Base-by-base conservation (phyloP, 2,888 invertebrate genomes). In the Drosophila borealis region DNA sequence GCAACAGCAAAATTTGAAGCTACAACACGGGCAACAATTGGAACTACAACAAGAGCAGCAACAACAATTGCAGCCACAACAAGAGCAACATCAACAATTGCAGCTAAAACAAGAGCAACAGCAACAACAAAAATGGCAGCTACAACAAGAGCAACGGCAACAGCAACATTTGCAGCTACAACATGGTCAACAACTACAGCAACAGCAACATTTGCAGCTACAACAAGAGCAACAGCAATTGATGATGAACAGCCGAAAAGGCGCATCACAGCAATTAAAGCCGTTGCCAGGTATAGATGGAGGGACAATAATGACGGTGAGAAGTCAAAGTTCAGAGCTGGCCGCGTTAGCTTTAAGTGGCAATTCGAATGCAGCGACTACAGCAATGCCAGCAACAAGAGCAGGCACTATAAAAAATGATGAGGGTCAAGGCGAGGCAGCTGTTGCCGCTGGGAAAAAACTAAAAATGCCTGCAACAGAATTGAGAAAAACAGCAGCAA, bases 251-350 rank as follows among this genome's bases (percentile, higher is more conserved):
- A 44, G 33, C 45, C 19, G 19, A 9, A 46, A 49, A 14, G 11
- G 13, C 6, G 14, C 54, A 44, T 21, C 10, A 8, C 37, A 74
- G 69, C 89, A 80, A 80, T 70, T 88, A 60, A 46, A 36, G 8
- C 10, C 49, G 46, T 46, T 60, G 64, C 61, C 83, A 36, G 61
- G 33, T 51, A 39, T 44, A 54, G 51, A 19, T 44, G 51, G 17
- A 11, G n/a, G 5, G 14, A 44, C 42, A 10, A 53, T 48, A 41
- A 34, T 8, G 37, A 2, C 33, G 5, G 44, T 21, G 34, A 9
- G n/a, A 13, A 37, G 14, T 14, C 36, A 45, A 45, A 49, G 41
- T 13, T 19, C 61, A 13, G 19, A 37, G 19, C n/a, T 41, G 29
- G 34, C 37, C 10, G 51, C 50, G 29, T n/a, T 14, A 11, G 14